Evolutionary conservation across 2,888 invertebrate species (phyloP), one percentile per base, ranked within the genome.

Genomic region (Nycteola revayana): DNA sequence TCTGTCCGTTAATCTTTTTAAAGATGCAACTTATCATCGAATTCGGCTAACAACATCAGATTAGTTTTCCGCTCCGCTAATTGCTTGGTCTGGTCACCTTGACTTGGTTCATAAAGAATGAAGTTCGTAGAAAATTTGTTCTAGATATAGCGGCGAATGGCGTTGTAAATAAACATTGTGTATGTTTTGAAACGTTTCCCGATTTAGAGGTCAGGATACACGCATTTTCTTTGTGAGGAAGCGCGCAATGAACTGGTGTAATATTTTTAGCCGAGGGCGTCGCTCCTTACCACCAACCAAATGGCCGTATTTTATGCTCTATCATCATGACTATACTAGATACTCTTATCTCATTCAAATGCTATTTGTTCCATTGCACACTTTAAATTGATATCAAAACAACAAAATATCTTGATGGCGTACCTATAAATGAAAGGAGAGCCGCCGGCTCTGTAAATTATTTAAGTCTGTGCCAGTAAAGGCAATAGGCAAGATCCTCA

Each of bases 231-330:
- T 85, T 86, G 86, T 84, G 75, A 80, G 68, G 75, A 75, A 76
- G 71, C 78, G 77, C 79, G 63, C 77, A 66, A 55, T 80, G 77
- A 81, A 80, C 78, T 62, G 73, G 43, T 65, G 67, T 68, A 66
- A 70, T 87, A 87, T 86, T 84, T 86, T 84, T 86, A 86, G 86
- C 68, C 69, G 78, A 73, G 86, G 83, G 80, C 87, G 80, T 71
- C 85, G 87, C 74, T 69, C 79, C 60, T 64, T 58, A 58, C 54
- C 60, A 46, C 60, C 45, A 36, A 23, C 26, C 39, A 38, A 40
- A 36, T 49, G 43, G 34, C 46, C 48, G 38, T 36, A 43, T 22
- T 53, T 64, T 63, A 48, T 60, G 60, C 68, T 58, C 49, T 63
- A 59, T 64, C 62, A 62, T 53, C 61, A 51, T 72, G 66, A 61